Conservation (phyloP, 1,140 invertebrate species). For the Charaxes varanes region DNA sequence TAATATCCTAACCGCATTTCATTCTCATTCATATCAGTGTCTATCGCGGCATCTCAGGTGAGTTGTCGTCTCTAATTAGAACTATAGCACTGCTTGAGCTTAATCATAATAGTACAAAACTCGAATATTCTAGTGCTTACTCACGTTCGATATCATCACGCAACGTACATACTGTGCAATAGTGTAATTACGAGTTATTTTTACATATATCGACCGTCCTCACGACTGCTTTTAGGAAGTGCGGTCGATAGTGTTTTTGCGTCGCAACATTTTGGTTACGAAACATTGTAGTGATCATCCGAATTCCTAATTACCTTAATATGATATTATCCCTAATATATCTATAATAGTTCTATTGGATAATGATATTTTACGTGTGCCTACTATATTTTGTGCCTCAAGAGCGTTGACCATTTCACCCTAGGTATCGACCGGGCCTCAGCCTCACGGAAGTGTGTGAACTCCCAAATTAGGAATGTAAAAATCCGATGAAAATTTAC, state of each 20-base stretch:
- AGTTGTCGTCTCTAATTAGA: slow-evolving; percentile 26
- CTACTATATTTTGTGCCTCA: no score
- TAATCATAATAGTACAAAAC: slow-evolving; percentile 15
- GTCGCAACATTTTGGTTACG: not conserved
- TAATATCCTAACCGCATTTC: slow-evolving; percentile 25
- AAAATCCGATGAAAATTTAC: no score
- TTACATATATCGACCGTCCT: slow-evolving; percentile 17
- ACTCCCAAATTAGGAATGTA: no score
- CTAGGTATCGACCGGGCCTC: no score
- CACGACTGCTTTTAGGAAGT: not conserved
- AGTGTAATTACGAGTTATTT: slow-evolving; percentile 15
- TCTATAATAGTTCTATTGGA: no score
- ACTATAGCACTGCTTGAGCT: slow-evolving; percentile 11
- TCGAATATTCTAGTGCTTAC: slow-evolving; percentile 41
- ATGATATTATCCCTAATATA: no score
- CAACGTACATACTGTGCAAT: slow-evolving; percentile 18
- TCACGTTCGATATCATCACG: slow-evolving; percentile 40
- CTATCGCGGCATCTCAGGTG: slow-evolving; percentile 39
- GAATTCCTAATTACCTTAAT: no score
- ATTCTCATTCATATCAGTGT: slow-evolving; percentile 27
- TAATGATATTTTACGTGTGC: no score
- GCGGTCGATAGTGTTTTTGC: not conserved
- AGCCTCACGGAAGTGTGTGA: no score
- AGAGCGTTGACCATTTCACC: no score
- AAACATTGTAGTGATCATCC: no score